These are phyloP conservation scores for Phymorhynchus buccinoides DNA, from an alignment of 1,140 invertebrate species.

Conservation along the genomic window DNA sequence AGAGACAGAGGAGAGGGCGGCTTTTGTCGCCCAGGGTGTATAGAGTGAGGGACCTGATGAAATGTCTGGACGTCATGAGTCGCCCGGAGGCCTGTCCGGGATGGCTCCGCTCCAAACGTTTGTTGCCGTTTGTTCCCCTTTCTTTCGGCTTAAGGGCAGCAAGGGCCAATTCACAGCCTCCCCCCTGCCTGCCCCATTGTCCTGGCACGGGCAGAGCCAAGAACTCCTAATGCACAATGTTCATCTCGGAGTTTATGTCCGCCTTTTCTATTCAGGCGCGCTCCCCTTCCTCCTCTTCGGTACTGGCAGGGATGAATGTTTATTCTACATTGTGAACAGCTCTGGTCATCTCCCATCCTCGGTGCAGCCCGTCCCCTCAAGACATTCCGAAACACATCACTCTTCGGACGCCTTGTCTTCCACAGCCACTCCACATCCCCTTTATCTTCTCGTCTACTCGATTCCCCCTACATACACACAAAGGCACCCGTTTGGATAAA, in stretches of 20 bases:
- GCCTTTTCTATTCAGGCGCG: neutral
- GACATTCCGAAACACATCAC: neutral
- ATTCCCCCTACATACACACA: neutral
- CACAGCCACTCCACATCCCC: neutral
- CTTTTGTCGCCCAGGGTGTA: neutral
- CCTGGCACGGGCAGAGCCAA: neutral
- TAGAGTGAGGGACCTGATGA: conserved; percentile 17
- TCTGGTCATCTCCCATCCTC: neutral
- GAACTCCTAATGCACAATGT: neutral
- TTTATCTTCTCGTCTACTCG: neutral
- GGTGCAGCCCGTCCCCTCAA: neutral
- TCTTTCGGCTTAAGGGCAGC: too few species aligned
- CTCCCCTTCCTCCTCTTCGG: neutral
- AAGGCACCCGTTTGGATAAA: too few species aligned
- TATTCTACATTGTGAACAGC: neutral
- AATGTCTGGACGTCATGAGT: conserved; percentile 8
- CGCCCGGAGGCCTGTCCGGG: neutral
- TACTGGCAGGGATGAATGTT: neutral
- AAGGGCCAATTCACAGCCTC: neutral
- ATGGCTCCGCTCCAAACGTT: conserved; percentile 3
- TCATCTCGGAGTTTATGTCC: neutral
- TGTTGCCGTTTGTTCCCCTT: conserved; percentile 1
- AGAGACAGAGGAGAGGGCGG: conserved; percentile 6
- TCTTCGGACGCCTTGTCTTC: neutral
- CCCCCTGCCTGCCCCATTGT: neutral